Evolutionary conservation across 2,797 vertebrate species (phyloP).

Genomic region (Leptodactylus fallax): DNA sequence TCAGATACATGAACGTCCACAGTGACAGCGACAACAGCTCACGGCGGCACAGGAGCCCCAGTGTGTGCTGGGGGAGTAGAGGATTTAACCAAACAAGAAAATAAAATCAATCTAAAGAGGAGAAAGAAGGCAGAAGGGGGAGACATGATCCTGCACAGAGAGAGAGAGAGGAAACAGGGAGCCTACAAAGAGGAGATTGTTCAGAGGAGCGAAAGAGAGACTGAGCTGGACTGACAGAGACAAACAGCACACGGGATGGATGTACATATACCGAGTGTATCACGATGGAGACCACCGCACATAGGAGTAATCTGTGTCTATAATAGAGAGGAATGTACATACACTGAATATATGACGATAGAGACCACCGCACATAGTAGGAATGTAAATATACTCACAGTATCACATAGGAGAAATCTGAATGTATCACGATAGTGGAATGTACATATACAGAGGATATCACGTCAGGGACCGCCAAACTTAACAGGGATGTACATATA

Average conservation of each 20-base stretch:
- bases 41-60: conserved; percentile 5
- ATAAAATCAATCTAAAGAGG: conserved; percentile 25
- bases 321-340: neutral
- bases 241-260: neutral
- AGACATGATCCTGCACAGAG: neutral
- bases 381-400: too few species aligned
- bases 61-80: neutral
- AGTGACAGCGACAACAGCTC: neutral
- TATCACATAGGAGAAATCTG: too few species aligned
- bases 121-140: conserved; percentile 10
- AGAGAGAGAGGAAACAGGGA: neutral
- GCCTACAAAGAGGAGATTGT: conserved; percentile 50
- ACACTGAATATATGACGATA: neutral
- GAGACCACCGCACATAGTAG: neutral
- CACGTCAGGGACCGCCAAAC: neutral
- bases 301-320: neutral
- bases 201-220: conserved; percentile 7
- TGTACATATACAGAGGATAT: neutral
- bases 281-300: neutral
- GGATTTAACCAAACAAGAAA: neutral
- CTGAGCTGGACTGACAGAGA: neutral
- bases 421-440: neutral
- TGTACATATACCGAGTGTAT: neutral
- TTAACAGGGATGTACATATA: neutral
- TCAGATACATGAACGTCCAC: neutral